Evolutionary conservation across 2,888 invertebrate species (phyloP), one percentile per base, ranked within the genome.

Genomic region (Agrotis exclamationis): DNA sequence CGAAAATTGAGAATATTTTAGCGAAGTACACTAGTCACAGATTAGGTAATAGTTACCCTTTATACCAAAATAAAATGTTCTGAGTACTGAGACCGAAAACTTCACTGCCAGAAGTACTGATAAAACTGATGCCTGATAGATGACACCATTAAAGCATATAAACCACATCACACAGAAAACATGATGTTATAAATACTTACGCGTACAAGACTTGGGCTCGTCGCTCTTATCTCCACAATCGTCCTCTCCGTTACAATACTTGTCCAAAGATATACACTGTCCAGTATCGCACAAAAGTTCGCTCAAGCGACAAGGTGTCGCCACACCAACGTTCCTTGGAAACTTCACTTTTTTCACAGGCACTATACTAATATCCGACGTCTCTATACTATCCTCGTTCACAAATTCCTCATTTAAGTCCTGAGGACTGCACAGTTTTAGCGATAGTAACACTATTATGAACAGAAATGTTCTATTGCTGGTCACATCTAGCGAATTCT

Each of bases 181-280:
- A 69, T 79, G 53, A 78, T 86, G 97, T 5, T 33, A 20, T 51
- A 48, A 59, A 53, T 75, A 78, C 98, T 98, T 94, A 98, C 98
- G 98, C 87, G 98, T 96, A 92, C 98, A 98, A 86, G 97, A 97
- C 82, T 97, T 96, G 4, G 97, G 97, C 91, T 98, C 98, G 91
- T 98, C 98, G 84, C 97, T 97, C 86, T 97, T 97, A 92, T 98
- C 98, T 44, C 97, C 97, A 87, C 98, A 98, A 91, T 98, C 98
- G 86, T 97, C 97, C 74, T 97, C 96, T 24, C 98, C 97, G 88
- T 98, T 98, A 93, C 98, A 98, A 91, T 97, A 98, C 92, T 97
- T 97, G 94, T 97, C 97, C 89, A 97, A 93, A 54, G 97, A 97
- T 87, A 98, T 97, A 94, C 98, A 98, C 92, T 97, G 97, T 56